Conservation (phyloP, 2,113 vertebrate species). For the Corythaixoides concolor region DNA sequence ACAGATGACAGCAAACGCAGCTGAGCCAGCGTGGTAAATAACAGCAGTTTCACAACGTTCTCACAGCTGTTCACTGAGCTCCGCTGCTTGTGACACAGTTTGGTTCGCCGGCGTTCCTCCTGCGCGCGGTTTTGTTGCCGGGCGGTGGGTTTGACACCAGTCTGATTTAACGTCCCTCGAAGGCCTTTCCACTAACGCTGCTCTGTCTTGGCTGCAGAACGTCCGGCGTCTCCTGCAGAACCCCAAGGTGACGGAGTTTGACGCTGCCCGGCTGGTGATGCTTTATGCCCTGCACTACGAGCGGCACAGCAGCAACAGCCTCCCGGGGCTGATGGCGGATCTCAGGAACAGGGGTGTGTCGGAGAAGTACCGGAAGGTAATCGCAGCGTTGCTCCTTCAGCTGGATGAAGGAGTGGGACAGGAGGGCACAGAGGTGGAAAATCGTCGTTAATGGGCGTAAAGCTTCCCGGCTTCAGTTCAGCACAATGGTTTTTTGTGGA, state of each 20-base stretch:
- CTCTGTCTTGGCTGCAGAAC: slow-evolving; percentile 67
- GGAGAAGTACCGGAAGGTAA: slow-evolving; percentile 86
- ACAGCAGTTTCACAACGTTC: rapidly evolving
- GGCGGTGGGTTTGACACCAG: background rate
- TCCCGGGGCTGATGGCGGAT: slow-evolving; percentile 82
- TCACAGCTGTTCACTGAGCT: background rate
- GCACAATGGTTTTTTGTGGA: background rate
- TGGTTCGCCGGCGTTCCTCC: background rate
- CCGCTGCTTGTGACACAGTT: background rate
- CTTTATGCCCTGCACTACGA: slow-evolving; percentile 94
- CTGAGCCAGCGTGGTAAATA: background rate
- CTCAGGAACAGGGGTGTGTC: slow-evolving; percentile 82
- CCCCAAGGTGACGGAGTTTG: slow-evolving; percentile 83
- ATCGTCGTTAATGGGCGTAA: too few relatives aligned
- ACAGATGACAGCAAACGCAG: background rate
- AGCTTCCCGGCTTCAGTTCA: too few relatives aligned
- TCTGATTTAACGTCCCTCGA: background rate
- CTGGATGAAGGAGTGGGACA: background rate
- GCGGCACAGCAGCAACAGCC: slow-evolving; percentile 86
- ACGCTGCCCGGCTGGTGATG: slow-evolving; percentile 88
- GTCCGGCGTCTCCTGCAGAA: slow-evolving; percentile 89
- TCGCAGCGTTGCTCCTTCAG: background rate
- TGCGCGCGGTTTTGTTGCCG: background rate
- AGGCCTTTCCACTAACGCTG: rapidly evolving
- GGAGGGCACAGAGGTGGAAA: background rate